Base-by-base conservation (phyloP, 2,888 invertebrate species). In the Amphipyra berbera region DNA sequence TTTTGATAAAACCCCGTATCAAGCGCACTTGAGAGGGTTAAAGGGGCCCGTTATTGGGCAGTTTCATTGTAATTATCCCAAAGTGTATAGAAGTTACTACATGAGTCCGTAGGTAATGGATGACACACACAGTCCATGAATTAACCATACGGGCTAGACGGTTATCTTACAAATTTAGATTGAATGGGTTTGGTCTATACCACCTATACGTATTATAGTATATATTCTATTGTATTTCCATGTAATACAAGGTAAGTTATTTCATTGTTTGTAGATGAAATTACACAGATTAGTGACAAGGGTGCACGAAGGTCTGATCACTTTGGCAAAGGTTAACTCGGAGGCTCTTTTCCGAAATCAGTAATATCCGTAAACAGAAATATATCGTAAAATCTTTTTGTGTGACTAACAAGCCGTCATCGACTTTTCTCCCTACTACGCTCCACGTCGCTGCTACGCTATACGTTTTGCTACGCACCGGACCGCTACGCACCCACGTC, bases 1-100 rank as follows among this genome's bases (percentile, higher is more conserved):
- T 68, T 83, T 79, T 82, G 85, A 87, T 89, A 88, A 87, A 82
- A 78, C 78, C 76, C 61, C 73, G 72, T 83, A 84, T 84, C 83
- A 76, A 73, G 75, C 76, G 66, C 71, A 67, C 85, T 82, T 72
- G 70, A 81, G 81, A 82, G 83, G 82, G 82, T 83, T 81, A 81
- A 84, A 82, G 77, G 79, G 65, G 61, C 63, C 63, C 67, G 74
- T 84, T 86, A 81, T 73, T 71, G 71, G 73, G 76, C 76, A 82
- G 71, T 83, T 83, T 73, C 58, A 56, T 69, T 72, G 77, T 81
- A 86, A 84, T 86, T 84, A 82, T 82, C 56, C 59, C 60, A 73
- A 79, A 53, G 48, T 68, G 35, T 63, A 44, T 55, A 40, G 66
- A 55, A 54, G 37, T 37, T 61, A 69, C 53, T 69, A 62, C 65